A percentile compares a stretch with the other conserved stretches of the same genome.
Conservation (phyloP, 2,888 invertebrate species). For the Tipula confusa region DNA sequence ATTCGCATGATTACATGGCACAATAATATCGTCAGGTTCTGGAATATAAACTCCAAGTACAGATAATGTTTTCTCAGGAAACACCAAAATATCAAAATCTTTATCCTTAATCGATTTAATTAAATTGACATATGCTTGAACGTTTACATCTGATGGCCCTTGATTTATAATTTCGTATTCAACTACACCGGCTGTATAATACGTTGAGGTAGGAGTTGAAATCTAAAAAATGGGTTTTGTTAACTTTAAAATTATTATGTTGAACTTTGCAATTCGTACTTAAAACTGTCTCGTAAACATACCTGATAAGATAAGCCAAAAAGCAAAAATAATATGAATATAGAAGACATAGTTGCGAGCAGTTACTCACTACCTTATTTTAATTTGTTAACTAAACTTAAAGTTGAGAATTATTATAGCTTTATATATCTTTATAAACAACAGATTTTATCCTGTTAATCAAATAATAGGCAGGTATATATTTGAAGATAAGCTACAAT, state of each 20-base stretch:
- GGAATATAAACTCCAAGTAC: conserved; percentile 44
- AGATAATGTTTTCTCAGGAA: conserved; percentile 63
- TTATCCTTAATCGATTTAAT: conserved; percentile 39
- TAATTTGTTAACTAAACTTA: not conserved
- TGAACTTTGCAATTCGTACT: not conserved
- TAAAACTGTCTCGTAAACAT: not conserved
- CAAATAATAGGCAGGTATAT: too few species aligned
- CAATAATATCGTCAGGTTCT: conserved; percentile 39
- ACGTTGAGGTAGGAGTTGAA: conserved; percentile 42
- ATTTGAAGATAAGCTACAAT: too few species aligned
- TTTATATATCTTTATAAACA: not conserved
- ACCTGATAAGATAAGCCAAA: not conserved
- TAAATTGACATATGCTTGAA: conserved; percentile 40
- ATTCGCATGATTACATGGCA: conserved; percentile 41
- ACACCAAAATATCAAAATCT: conserved; percentile 68
- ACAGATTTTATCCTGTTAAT: too few species aligned
- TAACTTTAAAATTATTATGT: not conserved
- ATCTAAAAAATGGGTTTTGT: not conserved
- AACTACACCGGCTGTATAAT: conserved; percentile 60
- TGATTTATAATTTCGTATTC: conserved; percentile 51
- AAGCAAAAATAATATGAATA: not conserved
- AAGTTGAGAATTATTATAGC: not conserved
- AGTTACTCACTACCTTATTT: too few species aligned
- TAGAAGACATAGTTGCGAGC: not conserved
- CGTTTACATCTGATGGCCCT: conserved; percentile 37